Evolutionary conservation across 2,888 invertebrate species (phyloP).

Genomic region (Keiferia lycopersicella): DNA sequence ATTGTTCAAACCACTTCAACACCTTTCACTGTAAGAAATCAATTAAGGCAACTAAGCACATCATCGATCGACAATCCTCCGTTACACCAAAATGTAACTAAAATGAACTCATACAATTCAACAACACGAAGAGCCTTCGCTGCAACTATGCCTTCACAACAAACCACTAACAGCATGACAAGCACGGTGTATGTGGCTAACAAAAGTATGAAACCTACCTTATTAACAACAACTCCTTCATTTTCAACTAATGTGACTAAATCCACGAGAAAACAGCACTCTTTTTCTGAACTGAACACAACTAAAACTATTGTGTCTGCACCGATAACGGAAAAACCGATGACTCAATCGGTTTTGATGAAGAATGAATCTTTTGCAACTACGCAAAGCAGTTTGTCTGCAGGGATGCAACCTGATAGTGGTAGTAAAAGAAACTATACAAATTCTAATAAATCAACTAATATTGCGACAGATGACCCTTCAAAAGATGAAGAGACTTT

Average conservation of each 20-base stretch:
- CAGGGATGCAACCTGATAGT: constrained; percentile 32
- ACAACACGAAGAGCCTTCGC: constrained; percentile 37
- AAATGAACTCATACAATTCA: constrained; percentile 37
- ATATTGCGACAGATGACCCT: constrained; percentile 56
- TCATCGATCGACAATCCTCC: constrained; percentile 33
- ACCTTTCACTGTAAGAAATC: constrained; percentile 40
- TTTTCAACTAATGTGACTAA: constrained; percentile 42
- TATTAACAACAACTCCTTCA: constrained; percentile 54
- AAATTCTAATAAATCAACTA: constrained; percentile 35
- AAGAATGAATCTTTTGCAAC: constrained; percentile 33
- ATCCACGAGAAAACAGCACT: constrained; percentile 32
- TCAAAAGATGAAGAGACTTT: constrained; percentile 68
- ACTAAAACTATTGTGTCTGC: constrained; percentile 33
- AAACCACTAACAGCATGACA: constrained; percentile 73
- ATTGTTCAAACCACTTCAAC: constrained; percentile 44
- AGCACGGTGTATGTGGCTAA: constrained; percentile 50
- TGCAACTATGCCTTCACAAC: constrained; percentile 43
- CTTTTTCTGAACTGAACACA: constrained; percentile 37
- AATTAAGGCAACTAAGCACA: constrained; percentile 34
- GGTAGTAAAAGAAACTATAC: constrained; percentile 39
- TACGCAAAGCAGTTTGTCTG: constrained; percentile 25
- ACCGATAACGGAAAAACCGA: neutral
- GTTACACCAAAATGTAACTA: constrained; percentile 37
- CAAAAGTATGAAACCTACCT: constrained; percentile 55
- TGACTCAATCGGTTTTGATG: constrained; percentile 17